These are phyloP conservation scores for Craterocephalus amniculus DNA, from an alignment of 2,797 vertebrate genomes.

Conservation along the genomic window DNA sequence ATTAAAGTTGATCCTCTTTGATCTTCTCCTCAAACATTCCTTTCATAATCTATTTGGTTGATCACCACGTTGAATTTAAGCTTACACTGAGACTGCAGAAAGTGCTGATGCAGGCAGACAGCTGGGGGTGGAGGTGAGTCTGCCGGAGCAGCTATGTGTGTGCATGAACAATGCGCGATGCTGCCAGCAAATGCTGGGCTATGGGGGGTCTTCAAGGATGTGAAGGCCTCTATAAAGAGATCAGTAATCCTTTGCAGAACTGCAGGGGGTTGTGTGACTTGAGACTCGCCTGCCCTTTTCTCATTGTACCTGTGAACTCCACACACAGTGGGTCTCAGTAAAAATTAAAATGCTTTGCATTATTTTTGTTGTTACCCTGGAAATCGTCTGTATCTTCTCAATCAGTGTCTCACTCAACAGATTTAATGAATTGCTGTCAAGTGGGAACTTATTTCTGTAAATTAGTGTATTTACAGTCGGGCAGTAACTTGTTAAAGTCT, in stretches of 20 bases:
- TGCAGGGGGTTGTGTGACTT: slow-evolving; percentile 49
- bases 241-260: slow-evolving; percentile 55
- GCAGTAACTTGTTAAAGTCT: too few species aligned
- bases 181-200: slow-evolving; percentile 41
- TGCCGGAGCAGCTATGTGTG: slow-evolving; percentile 5
- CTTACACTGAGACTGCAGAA: neutral
- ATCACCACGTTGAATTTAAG: neutral
- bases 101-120: slow-evolving; percentile 4
- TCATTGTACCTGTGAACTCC: slow-evolving; percentile 47
- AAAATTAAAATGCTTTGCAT: slow-evolving; percentile 51
- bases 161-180: slow-evolving; percentile 31
- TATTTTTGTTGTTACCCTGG: slow-evolving; percentile 48
- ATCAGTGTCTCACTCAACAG: too few species aligned
- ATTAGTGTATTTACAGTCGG: too few species aligned
- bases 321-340: slow-evolving; percentile 21
- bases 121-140: slow-evolving; percentile 19
- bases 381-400: too few species aligned
- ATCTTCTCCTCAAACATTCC: slow-evolving; percentile 2
- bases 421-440: too few species aligned
- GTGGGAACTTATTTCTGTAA: too few species aligned
- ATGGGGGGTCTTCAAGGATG: slow-evolving; percentile 14
- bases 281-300: slow-evolving; percentile 37
- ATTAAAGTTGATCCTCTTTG: neutral
- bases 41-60: slow-evolving; percentile 11
- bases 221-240: slow-evolving; percentile 50